Conservation (phyloP, 1,140 invertebrate genomes). For the Bradysia coprophila region DNA sequence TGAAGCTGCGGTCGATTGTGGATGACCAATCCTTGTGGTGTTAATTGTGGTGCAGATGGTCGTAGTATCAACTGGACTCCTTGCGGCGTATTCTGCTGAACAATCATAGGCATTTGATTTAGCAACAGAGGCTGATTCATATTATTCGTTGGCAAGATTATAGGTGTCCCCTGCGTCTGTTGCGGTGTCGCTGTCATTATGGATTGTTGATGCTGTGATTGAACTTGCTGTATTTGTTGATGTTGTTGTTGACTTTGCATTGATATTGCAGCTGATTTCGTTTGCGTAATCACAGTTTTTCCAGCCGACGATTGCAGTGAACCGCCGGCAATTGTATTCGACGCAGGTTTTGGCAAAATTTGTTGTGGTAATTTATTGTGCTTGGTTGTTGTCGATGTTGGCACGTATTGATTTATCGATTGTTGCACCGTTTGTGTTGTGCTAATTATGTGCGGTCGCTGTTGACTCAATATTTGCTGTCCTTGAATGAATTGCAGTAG, state of each 20-base stretch:
- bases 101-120: slow-evolving; percentile 23
- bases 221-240: slow-evolving; percentile 2
- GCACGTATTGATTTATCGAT: not conserved
- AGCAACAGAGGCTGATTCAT: slow-evolving; percentile 18
- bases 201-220: not conserved
- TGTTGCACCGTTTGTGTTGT: not conserved
- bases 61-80: slow-evolving; percentile 30
- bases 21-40: slow-evolving; percentile 23
- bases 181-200: not conserved
- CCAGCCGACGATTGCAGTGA: not conserved
- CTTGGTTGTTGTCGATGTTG: not conserved
- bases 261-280: not conserved
- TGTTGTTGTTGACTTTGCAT: not conserved
- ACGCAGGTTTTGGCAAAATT: slow-evolving; percentile 2
- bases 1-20: slow-evolving; percentile 18
- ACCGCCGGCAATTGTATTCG: not conserved
- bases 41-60: slow-evolving; percentile 27
- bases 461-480: not conserved
- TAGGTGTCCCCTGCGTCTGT: slow-evolving; percentile 7
- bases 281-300: slow-evolving; percentile 4
- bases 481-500: slow-evolving; percentile 1
- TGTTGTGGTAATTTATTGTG: not conserved
- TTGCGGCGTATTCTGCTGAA: slow-evolving; percentile 25
- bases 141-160: slow-evolving; percentile 13
- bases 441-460: slow-evolving; percentile 1